These are phyloP conservation scores for Corvus hawaiiensis DNA, from an alignment of 2,113 vertebrate genomes.

Conservation along the genomic window DNA sequence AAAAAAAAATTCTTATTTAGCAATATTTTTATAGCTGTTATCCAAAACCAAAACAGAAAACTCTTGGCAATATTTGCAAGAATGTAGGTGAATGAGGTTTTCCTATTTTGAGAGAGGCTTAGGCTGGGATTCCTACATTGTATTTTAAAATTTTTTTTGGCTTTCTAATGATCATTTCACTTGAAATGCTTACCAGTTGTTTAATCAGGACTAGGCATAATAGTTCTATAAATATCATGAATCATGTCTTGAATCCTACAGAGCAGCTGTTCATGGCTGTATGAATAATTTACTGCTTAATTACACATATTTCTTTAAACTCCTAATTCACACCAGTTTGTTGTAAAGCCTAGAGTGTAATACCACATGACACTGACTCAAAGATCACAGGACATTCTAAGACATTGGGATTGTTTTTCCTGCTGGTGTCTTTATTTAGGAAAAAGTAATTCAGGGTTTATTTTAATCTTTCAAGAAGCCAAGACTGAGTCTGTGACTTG, in stretches of 20 bases:
- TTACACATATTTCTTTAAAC: not conserved
- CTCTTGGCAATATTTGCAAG: not conserved
- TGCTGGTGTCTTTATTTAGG: not conserved
- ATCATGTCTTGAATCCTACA: constrained; percentile 46
- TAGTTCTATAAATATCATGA: constrained; percentile 42
- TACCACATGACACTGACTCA: not conserved
- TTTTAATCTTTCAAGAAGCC: not conserved
- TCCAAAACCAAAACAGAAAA: not conserved
- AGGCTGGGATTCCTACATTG: not conserved
- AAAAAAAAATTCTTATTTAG: not conserved
- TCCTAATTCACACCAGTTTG: not conserved
- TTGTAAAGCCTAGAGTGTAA: not conserved
- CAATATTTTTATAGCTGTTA: not conserved
- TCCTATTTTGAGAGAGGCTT: not conserved
- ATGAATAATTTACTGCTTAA: constrained; percentile 44
- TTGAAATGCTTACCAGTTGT: constrained; percentile 25
- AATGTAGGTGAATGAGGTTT: not conserved
- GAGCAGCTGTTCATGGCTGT: constrained; percentile 34
- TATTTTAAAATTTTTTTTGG: no score
- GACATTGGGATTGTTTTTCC: not conserved
- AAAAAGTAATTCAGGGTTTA: not conserved
- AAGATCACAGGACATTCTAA: not conserved
- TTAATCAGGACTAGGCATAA: constrained; percentile 3
- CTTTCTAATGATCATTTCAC: not conserved
- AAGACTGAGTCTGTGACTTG: not conserved